Evolutionary conservation across 2,797 vertebrate species (phyloP), one percentile per base, ranked within the genome.

Genomic region (Heteromormyrus szaboi): DNA sequence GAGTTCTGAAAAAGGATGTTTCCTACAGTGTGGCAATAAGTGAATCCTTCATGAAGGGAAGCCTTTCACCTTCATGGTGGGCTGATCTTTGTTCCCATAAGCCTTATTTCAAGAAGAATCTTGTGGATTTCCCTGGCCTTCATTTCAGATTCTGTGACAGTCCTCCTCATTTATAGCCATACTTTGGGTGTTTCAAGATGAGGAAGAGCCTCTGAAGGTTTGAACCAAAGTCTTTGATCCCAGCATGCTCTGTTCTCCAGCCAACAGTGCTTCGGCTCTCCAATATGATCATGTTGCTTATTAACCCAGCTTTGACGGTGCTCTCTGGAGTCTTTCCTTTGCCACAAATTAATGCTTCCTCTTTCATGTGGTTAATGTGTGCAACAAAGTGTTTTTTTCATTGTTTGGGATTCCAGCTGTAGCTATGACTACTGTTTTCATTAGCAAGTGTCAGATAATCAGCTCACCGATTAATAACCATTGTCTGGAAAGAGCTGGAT

Each of bases 351-450:
- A 81, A 81, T 81, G 76, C 76, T 44, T 44, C 19, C 41, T 2
- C 76, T 81, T 81, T 81, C 76, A 81, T 81, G 37, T 81, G 76
- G 41, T 46, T 81, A 81, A 44, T 81, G 76, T 46, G 37, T 81
- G 76, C 41, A 22, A 46, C 76, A 81, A 81, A 81, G 41, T 46
- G 41, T 46, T 46, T 79, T 79, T 79, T 81, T 81, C 17, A 81
- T 44, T 81, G 76, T 72, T 72, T 41, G 68, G 29, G 33, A 41
- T 72, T 19, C 68, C 33, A 12, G 68, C 68, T 72, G 68, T 72
- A 72, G 68, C 68, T 72, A 19, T 81, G 76, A n/a, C 76, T 44
- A 22, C 76, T 46, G 76, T 44, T 46, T 81, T 81, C 76, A 46
- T 81, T 41, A n/a, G 33, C 37, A 44, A n/a, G 41, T 46, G 76